Conservation (phyloP, 2,113 vertebrate genomes). For the Eulemur rufifrons region DNA sequence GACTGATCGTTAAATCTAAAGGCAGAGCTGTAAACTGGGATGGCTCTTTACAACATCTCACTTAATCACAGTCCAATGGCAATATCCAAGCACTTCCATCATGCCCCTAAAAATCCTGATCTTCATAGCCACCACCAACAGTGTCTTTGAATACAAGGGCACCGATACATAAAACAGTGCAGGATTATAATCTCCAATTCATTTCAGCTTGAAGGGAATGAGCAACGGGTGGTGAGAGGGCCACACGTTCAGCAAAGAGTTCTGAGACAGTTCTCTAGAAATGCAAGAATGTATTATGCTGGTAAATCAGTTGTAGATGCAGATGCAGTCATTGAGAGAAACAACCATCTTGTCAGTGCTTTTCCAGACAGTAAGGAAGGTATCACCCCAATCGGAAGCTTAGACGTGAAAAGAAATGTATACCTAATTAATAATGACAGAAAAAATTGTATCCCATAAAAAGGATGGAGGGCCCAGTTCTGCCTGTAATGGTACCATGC, state of each 20-base stretch:
- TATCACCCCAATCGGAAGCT: background rate
- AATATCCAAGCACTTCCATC: background rate
- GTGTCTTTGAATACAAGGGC: background rate
- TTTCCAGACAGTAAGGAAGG: background rate
- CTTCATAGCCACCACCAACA: no score
- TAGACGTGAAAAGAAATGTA: fast-evolving
- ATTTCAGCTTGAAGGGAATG: background rate
- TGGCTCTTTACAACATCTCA: background rate
- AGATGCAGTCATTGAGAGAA: background rate
- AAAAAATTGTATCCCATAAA: background rate
- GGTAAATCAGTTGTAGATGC: no score
- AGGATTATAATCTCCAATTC: background rate
- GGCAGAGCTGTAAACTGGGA: background rate
- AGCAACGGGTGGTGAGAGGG: fast-evolving
- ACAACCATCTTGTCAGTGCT: fast-evolving
- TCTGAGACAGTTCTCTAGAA: background rate
- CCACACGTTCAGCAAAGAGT: background rate
- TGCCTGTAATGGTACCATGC: background rate
- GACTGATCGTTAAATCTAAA: background rate
- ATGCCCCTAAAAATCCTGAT: background rate
- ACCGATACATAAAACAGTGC: background rate
- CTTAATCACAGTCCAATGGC: no score
- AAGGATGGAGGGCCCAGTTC: background rate
- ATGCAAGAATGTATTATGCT: fast-evolving
- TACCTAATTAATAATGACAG: background rate